Base-by-base conservation (phyloP, 1,140 invertebrate species). In the Popillia japonica region DNA sequence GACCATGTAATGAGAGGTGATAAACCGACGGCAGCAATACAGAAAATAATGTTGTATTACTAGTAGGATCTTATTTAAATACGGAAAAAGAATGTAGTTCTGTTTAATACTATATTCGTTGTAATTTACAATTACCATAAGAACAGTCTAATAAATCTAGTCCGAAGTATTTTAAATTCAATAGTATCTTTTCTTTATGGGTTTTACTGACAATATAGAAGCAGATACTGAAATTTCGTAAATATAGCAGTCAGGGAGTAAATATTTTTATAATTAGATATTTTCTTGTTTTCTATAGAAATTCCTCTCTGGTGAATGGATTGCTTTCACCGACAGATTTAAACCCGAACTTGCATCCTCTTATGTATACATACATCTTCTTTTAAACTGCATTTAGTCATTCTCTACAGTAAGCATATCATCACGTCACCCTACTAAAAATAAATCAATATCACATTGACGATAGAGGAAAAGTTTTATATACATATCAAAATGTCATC, bases 401-500 rank as follows among this genome's bases (percentile, higher is more conserved):
- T 72, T 11, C 22, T n/a, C 14, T 9, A 74, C 20, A 10, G 10
- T 11, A 20, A 40, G 34, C 27, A 22, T n/a, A 74, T 74, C 40
- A 23, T 76, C 22, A 27, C 22, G 17, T 76, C 75, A 48, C 75
- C 75, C 75, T 27, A 27, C 6, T 20, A 23, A 40, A 55, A 76
- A 76, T 76, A 55, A 76, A 59, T 76, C 75, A 76, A 76, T 76
- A 76, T 2, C 23, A 23, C 44, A 22, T 34, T 23, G 22, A 44
- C n/a, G 44, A 75, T 77, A 74, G 80, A 79, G 76, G 75, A 80
- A 77, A 76, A 81, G 81, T 81, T 79, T 78, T 83, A 77, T 77
- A 79, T 77, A 76, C 80, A 82, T 82, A 83, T 83, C 82, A 83
- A 82, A 83, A 82, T 81, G 81, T 83, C 82, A 83, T 83, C 81